Evolutionary conservation across 2,888 invertebrate species (phyloP).

Genomic region (Platycnemis pennipes): DNA sequence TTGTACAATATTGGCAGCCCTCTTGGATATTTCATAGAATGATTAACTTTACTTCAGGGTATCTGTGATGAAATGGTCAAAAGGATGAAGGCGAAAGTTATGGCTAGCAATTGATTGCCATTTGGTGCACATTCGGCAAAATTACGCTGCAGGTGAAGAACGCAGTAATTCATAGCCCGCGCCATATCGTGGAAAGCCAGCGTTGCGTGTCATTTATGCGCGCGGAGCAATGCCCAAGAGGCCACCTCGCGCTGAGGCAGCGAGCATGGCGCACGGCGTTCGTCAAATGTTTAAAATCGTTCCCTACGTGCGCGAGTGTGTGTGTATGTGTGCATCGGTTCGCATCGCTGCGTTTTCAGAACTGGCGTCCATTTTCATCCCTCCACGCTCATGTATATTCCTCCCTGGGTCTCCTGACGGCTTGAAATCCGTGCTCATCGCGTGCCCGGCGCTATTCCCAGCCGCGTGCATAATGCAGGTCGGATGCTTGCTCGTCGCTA

Average conservation of each 20-base stretch:
- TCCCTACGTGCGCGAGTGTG: not conserved
- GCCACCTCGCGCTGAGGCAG: not conserved
- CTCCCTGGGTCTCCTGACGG: not conserved
- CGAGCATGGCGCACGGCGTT: not conserved
- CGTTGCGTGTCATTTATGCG: not conserved
- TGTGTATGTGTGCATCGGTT: not conserved
- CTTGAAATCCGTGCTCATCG: not conserved
- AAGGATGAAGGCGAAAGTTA: no score
- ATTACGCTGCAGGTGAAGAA: not conserved
- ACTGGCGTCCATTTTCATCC: not conserved
- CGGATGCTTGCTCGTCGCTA: not conserved
- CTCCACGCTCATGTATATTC: conserved; percentile 20
- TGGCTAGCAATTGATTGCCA: no score
- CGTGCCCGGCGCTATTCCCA: not conserved
- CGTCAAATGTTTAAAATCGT: not conserved
- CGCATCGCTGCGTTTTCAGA: not conserved
- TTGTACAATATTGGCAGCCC: no score
- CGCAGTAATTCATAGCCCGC: not conserved
- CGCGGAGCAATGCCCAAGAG: not conserved
- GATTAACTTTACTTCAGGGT: no score
- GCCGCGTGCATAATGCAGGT: conserved; percentile 53
- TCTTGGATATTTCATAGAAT: no score
- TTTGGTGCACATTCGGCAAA: not conserved
- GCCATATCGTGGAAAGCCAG: not conserved
- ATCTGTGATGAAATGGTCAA: no score